These are phyloP conservation scores for Rafetus swinhoei DNA, from an alignment of 2,113 vertebrate species.

Conservation along the genomic window DNA sequence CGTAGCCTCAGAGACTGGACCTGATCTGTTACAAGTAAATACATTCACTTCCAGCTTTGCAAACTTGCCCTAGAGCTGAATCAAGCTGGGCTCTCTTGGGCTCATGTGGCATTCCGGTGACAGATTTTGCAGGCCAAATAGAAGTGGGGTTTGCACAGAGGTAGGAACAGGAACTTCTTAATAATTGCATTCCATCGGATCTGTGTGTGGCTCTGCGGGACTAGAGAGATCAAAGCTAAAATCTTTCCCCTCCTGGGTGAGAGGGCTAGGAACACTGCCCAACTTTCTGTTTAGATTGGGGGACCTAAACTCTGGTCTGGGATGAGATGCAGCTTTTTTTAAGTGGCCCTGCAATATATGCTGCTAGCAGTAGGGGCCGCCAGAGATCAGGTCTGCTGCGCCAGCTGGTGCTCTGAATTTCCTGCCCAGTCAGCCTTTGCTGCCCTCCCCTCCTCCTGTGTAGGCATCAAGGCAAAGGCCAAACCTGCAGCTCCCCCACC, in stretches of 20 bases:
- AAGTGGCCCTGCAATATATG: rapidly evolving
- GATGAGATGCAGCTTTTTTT: rapidly evolving
- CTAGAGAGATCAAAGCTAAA: not conserved
- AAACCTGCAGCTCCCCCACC: too few species aligned
- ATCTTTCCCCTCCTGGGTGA: not conserved
- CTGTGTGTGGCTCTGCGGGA: not conserved
- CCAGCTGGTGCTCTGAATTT: not conserved
- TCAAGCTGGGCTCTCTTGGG: not conserved
- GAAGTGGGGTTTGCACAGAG: not conserved
- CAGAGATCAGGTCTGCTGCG: not conserved
- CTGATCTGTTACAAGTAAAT: not conserved
- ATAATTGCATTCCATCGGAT: not conserved
- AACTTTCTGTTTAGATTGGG: not conserved
- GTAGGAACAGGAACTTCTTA: not conserved
- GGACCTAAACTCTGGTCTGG: not conserved
- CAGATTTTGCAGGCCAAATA: not conserved
- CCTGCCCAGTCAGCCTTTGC: not conserved
- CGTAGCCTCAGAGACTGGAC: not conserved
- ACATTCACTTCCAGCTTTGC: not conserved
- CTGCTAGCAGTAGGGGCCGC: not conserved
- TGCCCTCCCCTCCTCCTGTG: not conserved
- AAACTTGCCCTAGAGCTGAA: not conserved
- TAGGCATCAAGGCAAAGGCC: not conserved
- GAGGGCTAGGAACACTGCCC: not conserved
- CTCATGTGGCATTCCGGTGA: not conserved